Evolutionary conservation across 2,888 invertebrate species (phyloP).

Genomic region (Xestoiulus laeticollis): DNA sequence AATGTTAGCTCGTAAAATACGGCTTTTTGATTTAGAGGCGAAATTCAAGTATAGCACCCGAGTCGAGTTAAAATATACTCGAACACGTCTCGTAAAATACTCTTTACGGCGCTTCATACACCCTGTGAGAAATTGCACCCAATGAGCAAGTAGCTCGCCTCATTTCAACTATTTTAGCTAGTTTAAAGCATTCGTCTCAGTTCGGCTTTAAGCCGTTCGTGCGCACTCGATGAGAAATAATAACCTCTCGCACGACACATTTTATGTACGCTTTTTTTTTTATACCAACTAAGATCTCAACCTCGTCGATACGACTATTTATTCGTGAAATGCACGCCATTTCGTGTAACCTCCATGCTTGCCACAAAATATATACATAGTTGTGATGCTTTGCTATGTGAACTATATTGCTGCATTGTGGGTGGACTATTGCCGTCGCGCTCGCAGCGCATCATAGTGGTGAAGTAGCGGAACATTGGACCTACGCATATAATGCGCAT

Average conservation of each 20-base stretch:
- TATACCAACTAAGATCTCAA: constrained; percentile 32
- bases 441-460: too few relatives aligned
- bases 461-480: too few relatives aligned
- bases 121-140: constrained; percentile 19
- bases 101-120: constrained; percentile 2
- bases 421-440: too few relatives aligned
- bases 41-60: constrained; percentile 37
- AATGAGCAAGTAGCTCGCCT: background rate
- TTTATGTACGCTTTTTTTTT: background rate
- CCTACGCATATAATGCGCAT: too few relatives aligned
- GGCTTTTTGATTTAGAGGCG: constrained; percentile 33
- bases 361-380: background rate
- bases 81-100: constrained; percentile 30
- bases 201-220: constrained; percentile 26
- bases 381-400: background rate
- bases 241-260: background rate
- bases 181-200: constrained; percentile 25
- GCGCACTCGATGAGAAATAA: constrained; percentile 35
- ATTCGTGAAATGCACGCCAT: constrained; percentile 35
- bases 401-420: background rate
- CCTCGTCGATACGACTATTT: constrained; percentile 33
- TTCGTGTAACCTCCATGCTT: background rate
- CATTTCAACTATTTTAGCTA: background rate
- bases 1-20: constrained; percentile 32
- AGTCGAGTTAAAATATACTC: constrained; percentile 37